Evolutionary conservation across 1,140 invertebrate genomes (phyloP).

Genomic region (Venturia canescens): DNA sequence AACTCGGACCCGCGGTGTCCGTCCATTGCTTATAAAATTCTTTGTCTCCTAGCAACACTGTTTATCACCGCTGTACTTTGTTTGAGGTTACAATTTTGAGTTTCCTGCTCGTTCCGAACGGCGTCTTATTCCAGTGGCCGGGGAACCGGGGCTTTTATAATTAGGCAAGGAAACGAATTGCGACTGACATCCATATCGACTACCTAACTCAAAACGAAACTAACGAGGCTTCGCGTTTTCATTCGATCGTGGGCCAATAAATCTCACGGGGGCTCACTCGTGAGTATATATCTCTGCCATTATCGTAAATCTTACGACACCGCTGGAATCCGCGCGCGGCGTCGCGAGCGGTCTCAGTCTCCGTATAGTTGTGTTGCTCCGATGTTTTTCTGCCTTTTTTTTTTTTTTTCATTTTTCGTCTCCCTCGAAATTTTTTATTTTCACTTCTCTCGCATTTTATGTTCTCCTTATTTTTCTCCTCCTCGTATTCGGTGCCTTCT

Average conservation of each 20-base stretch:
- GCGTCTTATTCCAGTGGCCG: no score
- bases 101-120: no score
- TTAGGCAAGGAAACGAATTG: constrained; percentile 74
- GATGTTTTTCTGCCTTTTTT: constrained; percentile 37
- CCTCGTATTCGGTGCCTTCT: constrained; percentile 38
- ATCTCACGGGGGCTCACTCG: constrained; percentile 53
- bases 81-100: no score
- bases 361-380: constrained; percentile 46
- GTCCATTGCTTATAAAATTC: no score
- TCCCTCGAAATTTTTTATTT: constrained; percentile 30
- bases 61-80: no score
- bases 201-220: constrained; percentile 71
- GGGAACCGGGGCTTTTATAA: constrained; percentile 69
- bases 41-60: no score
- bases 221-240: constrained; percentile 70
- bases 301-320: constrained; percentile 66
- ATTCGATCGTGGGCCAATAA: constrained; percentile 62
- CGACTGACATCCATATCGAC: constrained; percentile 72
- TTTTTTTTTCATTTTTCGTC: constrained; percentile 30
- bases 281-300: constrained; percentile 62
- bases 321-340: constrained; percentile 56
- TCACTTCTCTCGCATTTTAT: constrained; percentile 21
- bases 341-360: constrained; percentile 27
- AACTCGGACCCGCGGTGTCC: no score
- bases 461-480: constrained; percentile 5